Conservation (phyloP, 2,888 invertebrate genomes). For the Nomada fabriciana region DNA sequence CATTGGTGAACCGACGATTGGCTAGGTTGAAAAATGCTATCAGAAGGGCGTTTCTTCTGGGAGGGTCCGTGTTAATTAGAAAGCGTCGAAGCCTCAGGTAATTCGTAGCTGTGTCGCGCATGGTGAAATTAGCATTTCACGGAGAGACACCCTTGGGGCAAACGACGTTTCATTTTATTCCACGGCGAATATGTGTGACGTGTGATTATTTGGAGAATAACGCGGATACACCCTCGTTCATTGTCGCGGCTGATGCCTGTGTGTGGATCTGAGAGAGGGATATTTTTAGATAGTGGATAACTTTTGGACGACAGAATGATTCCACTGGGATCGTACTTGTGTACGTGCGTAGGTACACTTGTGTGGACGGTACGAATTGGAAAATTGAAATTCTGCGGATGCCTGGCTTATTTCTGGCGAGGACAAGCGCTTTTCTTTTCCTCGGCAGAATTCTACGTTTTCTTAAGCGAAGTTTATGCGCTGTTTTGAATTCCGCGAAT, state of each 20-base stretch:
- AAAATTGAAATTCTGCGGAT: neutral
- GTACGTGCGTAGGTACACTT: neutral
- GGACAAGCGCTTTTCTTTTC: neutral
- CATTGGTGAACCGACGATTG: constrained; percentile 23
- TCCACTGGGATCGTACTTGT: neutral
- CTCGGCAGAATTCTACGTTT: neutral
- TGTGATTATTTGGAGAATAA: constrained; percentile 45
- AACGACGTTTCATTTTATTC: constrained; percentile 15
- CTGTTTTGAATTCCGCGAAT: neutral
- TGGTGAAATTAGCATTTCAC: constrained; percentile 48
- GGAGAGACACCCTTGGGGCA: constrained; percentile 35
- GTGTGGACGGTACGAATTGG: neutral
- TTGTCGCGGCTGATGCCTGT: neutral
- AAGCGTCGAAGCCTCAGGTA: constrained; percentile 18
- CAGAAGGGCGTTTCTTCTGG: constrained; percentile 10
- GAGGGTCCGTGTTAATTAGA: constrained; percentile 35
- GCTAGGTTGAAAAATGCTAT: constrained; percentile 6
- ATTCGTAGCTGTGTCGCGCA: neutral
- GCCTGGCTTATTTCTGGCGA: neutral
- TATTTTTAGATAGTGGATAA: neutral
- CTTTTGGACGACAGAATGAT: neutral
- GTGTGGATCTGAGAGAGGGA: neutral
- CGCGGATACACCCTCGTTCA: neutral
- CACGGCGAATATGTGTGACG: neutral
- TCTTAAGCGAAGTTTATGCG: neutral